Evolutionary conservation across 2,113 vertebrate species (phyloP).

Genomic region (Perca fluviatilis): DNA sequence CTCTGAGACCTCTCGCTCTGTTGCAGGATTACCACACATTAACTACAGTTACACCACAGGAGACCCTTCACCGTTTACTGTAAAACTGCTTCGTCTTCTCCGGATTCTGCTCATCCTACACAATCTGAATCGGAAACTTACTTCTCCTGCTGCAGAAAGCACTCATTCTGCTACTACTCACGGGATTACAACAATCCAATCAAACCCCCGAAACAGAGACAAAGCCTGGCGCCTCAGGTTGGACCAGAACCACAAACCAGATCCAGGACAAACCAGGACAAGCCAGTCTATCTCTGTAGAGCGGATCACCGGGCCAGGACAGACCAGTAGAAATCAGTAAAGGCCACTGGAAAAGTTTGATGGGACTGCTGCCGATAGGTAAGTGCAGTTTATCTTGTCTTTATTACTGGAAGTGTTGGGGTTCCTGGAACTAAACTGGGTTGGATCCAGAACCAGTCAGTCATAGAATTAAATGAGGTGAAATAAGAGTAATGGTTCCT

Average conservation of each 20-base stretch:
- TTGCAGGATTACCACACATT: conserved; percentile 30
- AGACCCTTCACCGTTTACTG: not conserved
- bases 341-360: conserved; percentile 77
- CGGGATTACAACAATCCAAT: conserved; percentile 32
- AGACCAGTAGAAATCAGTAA: conserved; percentile 29
- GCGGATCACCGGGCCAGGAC: not conserved
- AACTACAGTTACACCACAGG: not conserved
- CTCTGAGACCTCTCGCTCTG: conserved; percentile 51
- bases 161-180: not conserved
- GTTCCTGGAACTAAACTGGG: not conserved
- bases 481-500: not conserved
- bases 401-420: not conserved
- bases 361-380: conserved; percentile 78
- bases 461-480: not conserved
- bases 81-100: not conserved
- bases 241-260: conserved; percentile 32
- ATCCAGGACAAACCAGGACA: conserved; percentile 12
- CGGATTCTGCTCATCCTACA: not conserved
- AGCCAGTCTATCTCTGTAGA: conserved; percentile 4
- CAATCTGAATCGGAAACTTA: not conserved
- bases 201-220: not conserved
- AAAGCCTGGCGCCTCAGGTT: conserved; percentile 18
- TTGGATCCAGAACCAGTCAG: not conserved
- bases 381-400: conserved; percentile 14
- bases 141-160: conserved; percentile 4